Base-by-base conservation (phyloP, 2,797 vertebrate species). In the Natrix natrix region DNA sequence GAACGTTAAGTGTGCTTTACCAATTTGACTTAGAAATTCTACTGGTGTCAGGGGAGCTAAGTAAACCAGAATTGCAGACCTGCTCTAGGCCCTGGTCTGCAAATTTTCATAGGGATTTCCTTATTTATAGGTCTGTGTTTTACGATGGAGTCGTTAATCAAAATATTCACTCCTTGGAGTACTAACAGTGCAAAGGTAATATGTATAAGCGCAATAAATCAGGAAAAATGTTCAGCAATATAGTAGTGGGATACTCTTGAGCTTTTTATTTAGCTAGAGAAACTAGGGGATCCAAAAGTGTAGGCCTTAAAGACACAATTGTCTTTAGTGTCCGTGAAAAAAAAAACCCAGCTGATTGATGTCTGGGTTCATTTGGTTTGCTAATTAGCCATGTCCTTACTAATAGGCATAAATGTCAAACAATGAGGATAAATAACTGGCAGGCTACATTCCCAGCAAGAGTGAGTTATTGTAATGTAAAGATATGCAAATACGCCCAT, bases 371-470 rank as follows among this genome's bases (percentile, higher is more conserved):
- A 60, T 4, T 69, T 91, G 89, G 55, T 91, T 66, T 94, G 89
- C 54, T 96, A 96, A 94, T 97, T 95, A 94, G 43, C 86, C 59
- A 2, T 93, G 74, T 59, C 93, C 63, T 96, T 95, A 59, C 88
- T 94, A 93, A 92, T 57, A 92, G 57, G 48, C 66, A 92, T 94
- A 93, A 43, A 93, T 94, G 20, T 92, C 88, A 93, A 94, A 91
- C 83, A 94, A 95, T 95, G 2, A 54, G 56, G 95, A 90, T 1
- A 93, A 91, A 0, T 43, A 93, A 0, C 10, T 74, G 69, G 32
- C 63, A 59, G 37, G 87, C 24, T 48, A 48, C 5, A 48, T 55
- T 74, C 24, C n/a, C 32, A 26, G 37, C 61, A 22, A n/a, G 37
- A 86, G 8, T 1, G 20, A 86, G 55, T 74, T 28, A 57, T 26